A percentile compares a stretch with the other conserved stretches of the same genome.
phyloP scores from a whole-genome alignment of 2,888 invertebrate genomes.

The Aphelenchoides bicaudatus region DNA sequence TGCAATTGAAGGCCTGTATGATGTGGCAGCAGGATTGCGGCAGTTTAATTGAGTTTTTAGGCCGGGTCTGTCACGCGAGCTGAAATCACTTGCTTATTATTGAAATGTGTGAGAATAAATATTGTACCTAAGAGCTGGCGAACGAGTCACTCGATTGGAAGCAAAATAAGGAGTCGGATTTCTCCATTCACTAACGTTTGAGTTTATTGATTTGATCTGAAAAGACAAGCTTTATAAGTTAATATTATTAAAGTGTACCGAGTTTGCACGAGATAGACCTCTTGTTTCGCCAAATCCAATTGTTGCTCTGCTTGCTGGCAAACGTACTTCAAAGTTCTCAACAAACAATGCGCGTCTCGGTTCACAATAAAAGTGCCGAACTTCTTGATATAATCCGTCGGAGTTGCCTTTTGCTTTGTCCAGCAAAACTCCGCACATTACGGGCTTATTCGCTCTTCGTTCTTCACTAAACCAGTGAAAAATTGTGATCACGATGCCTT shows the following conservation, averaged over 20 bases:
- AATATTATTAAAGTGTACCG: background rate
- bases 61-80: slow-evolving; percentile 6
- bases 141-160: background rate
- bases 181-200: slow-evolving; percentile 13
- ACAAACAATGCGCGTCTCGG: slow-evolving; percentile 4
- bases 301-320: background rate
- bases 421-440: slow-evolving; percentile 17
- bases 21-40: background rate
- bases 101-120: too few relatives aligned
- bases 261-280: background rate
- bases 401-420: slow-evolving; percentile 7
- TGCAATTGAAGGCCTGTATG: slow-evolving; percentile 6
- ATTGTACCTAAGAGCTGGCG: slow-evolving; percentile 1
- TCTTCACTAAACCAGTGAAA: slow-evolving; percentile 16
- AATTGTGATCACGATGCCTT: slow-evolving; percentile 15
- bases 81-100: too few relatives aligned
- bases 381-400: slow-evolving; percentile 8
- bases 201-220: slow-evolving; percentile 14
- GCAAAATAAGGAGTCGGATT: slow-evolving; percentile 1
- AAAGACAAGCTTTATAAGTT: background rate
- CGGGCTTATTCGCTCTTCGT: slow-evolving; percentile 16
- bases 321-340: slow-evolving; percentile 17
- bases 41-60: background rate
- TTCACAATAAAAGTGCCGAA: slow-evolving; percentile 18
- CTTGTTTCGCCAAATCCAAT: slow-evolving; percentile 5